Evolutionary conservation across 2,888 invertebrate species (phyloP).

Genomic region (Tenthredo notha): DNA sequence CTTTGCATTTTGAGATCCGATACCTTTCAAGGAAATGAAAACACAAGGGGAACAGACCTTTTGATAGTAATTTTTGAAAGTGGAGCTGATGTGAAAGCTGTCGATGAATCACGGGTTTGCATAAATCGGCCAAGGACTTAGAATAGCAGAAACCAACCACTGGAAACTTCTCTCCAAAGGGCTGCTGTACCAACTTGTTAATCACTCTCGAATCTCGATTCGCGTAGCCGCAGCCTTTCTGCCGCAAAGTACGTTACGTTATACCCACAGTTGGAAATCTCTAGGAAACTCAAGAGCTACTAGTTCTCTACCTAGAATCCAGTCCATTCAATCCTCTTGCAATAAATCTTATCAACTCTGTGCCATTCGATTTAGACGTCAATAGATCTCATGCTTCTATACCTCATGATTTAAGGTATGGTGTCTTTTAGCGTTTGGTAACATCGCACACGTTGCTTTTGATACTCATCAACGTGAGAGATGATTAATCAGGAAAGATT

Average conservation of each 20-base stretch:
- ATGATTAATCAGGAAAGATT: not conserved
- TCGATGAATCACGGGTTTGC: not conserved
- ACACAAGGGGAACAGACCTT: not conserved
- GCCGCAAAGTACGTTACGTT: not conserved
- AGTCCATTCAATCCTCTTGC: conserved; percentile 1
- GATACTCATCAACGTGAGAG: not conserved
- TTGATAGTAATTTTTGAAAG: not conserved
- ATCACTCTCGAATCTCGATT: conserved; percentile 11
- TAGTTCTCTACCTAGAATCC: not conserved
- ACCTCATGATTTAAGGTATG: not conserved
- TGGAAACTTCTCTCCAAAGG: not conserved
- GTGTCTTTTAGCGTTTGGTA: not conserved
- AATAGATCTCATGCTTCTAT: conserved; percentile 11
- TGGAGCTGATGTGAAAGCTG: not conserved
- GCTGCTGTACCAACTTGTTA: conserved; percentile 22
- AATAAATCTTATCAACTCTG: conserved; percentile 17
- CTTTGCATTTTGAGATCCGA: not conserved
- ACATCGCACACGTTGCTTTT: not conserved
- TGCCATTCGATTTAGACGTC: conserved; percentile 25
- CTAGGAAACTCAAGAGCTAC: not conserved
- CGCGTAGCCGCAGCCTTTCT: conserved; percentile 2
- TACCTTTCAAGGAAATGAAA: not conserved
- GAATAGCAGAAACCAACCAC: conserved; percentile 1
- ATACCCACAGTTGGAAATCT: not conserved
- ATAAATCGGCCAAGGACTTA: not conserved